Conservation (phyloP, 2,113 vertebrate genomes). For the Abramis brama region DNA sequence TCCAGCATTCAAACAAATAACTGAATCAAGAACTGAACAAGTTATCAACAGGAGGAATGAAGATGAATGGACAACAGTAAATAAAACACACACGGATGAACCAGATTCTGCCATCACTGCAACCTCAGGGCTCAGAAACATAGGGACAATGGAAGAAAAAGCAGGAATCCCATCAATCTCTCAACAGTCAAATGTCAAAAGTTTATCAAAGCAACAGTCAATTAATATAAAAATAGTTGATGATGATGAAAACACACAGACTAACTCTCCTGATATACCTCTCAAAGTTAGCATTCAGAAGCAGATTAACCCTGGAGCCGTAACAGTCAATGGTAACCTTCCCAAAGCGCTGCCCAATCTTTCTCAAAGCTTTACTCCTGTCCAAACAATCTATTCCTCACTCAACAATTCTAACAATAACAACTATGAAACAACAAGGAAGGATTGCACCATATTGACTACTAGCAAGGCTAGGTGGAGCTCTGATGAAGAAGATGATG, state of each 20-base stretch:
- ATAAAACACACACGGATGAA: slow-evolving; percentile 61
- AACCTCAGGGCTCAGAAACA: slow-evolving; percentile 28
- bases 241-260: slow-evolving; percentile 63
- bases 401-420: slow-evolving; percentile 38
- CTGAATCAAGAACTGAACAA: slow-evolving; percentile 51
- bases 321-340: slow-evolving; percentile 14
- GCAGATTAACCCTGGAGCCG: background rate
- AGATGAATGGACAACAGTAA: background rate
- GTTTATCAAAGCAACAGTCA: slow-evolving; percentile 12
- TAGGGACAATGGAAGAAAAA: background rate
- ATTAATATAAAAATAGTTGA: background rate
- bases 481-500: slow-evolving; percentile 57
- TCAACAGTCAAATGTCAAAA: slow-evolving; percentile 23
- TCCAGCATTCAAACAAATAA: background rate
- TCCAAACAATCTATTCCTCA: background rate
- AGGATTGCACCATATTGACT: slow-evolving; percentile 36
- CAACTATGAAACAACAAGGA: background rate
- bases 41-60: background rate
- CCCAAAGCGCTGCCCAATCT: slow-evolving; percentile 10
- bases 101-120: slow-evolving; percentile 59
- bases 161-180: background rate
- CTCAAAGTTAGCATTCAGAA: slow-evolving; percentile 8
- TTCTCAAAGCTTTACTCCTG: background rate
- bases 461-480: slow-evolving; percentile 67
- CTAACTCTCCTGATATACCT: slow-evolving; percentile 60